A percentile compares a stretch with the other conserved stretches of the same genome.
Conservation (phyloP, 35 echinoderm and acorn worm species). For the Stichopus chloronotus region DNA sequence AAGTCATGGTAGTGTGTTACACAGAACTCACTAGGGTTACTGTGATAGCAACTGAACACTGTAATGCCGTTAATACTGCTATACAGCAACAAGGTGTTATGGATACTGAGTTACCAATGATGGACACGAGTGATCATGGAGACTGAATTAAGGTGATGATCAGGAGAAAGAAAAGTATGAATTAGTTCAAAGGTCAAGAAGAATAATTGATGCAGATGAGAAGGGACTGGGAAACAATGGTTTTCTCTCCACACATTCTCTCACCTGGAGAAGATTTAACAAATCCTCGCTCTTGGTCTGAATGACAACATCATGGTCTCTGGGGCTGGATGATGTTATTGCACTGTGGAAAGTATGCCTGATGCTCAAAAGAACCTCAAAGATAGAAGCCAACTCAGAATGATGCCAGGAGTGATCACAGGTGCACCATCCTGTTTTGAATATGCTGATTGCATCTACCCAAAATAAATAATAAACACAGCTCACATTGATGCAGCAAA, state of each 20-base stretch:
- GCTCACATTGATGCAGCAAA: background rate
- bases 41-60: no score
- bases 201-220: no score
- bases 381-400: conserved; percentile 50
- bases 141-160: no score
- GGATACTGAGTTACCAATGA: no score
- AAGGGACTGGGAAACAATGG: no score
- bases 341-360: conserved; percentile 67
- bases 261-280: conserved; percentile 56
- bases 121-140: no score
- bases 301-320: conserved; percentile 89
- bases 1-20: no score
- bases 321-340: conserved; percentile 52
- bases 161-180: no score
- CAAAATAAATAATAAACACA: background rate
- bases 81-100: no score
- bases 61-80: no score
- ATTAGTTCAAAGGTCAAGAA: no score
- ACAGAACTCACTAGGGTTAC: no score
- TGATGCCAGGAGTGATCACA: conserved; percentile 77
- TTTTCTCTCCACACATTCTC: background rate
- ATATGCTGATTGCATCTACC: conserved; percentile 74
- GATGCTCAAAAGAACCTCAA: conserved; percentile 64
- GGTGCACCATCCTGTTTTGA: conserved; percentile 85
- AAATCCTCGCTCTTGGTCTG: conserved; percentile 54